Conservation (phyloP, 2,113 vertebrate species). For the Toxostoma redivivum region DNA sequence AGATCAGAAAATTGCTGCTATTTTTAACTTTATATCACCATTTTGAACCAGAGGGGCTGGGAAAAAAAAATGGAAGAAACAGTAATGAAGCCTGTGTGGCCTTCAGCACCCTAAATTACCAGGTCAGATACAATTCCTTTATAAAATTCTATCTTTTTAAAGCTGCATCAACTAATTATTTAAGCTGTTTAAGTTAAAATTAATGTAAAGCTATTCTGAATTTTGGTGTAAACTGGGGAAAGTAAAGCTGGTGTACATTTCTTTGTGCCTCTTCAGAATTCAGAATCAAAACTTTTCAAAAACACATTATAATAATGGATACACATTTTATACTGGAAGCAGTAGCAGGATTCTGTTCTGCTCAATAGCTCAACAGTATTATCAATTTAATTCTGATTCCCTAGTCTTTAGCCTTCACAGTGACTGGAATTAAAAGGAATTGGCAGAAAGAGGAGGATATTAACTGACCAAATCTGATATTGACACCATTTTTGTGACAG, state of each 20-base stretch:
- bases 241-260: neutral
- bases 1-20: neutral
- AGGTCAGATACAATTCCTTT: neutral
- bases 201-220: neutral
- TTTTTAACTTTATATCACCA: neutral
- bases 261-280: neutral
- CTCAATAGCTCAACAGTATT: neutral
- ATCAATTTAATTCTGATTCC: neutral
- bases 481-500: constrained; percentile 46
- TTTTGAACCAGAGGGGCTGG: neutral
- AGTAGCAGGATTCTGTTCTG: neutral
- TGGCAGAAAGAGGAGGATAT: constrained; percentile 10
- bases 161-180: neutral
- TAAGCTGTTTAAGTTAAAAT: neutral
- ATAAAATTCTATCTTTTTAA: neutral
- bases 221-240: neutral
- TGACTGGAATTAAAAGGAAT: constrained; percentile 26
- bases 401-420: neutral
- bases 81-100: neutral
- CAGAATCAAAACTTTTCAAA: neutral
- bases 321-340: neutral
- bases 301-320: neutral
- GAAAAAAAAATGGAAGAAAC: neutral
- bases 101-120: neutral
- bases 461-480: constrained; percentile 33